Conservation (phyloP, 2,113 vertebrate species). For the Polyodon spathula region DNA sequence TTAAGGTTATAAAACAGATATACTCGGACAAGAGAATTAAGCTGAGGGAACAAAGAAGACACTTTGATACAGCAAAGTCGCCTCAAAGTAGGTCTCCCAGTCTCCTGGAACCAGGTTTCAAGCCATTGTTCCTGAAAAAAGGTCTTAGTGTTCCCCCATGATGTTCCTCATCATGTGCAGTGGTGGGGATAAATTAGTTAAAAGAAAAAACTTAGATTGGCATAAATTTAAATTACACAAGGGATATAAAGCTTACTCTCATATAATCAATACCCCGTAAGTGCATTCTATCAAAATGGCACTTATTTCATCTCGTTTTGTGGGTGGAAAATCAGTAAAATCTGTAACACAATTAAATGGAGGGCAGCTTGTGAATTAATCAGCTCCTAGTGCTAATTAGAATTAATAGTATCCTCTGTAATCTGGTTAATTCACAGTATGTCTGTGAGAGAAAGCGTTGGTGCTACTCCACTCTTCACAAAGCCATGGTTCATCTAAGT, state of each 20-base stretch:
- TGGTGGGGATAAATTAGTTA: background rate
- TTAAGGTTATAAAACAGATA: no score
- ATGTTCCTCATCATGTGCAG: background rate
- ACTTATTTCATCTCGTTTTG: no score
- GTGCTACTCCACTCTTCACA: no score
- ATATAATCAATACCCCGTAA: no score
- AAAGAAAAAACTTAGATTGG: background rate
- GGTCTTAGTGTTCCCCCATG: background rate
- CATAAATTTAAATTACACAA: background rate
- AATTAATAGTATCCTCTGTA: background rate
- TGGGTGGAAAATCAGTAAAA: background rate
- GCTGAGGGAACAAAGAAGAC: no score
- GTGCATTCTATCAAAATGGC: no score
- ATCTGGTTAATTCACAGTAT: background rate
- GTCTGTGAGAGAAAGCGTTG: no score
- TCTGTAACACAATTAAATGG: background rate
- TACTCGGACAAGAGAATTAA: no score
- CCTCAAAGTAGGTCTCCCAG: no score
- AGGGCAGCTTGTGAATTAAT: slow-evolving; percentile 7
- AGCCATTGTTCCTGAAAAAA: background rate
- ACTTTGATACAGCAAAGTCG: no score
- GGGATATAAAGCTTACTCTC: background rate
- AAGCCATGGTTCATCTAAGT: no score
- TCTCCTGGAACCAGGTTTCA: no score
- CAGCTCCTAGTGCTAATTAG: background rate